Conservation (phyloP, 2,888 invertebrate genomes). For the Antitype chi region DNA sequence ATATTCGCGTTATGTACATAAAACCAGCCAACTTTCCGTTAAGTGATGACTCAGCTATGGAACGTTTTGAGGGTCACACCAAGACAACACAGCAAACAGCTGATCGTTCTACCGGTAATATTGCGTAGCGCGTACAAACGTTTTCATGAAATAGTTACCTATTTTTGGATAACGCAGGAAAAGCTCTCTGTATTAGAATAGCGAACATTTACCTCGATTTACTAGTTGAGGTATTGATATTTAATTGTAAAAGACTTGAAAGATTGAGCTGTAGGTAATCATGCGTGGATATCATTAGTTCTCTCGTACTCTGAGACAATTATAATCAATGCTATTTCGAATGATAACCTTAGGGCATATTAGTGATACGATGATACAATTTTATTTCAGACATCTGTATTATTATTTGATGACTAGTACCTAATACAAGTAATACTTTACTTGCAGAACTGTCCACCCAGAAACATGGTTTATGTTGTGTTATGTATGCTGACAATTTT, state of each 20-base stretch:
- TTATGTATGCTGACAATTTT: neutral
- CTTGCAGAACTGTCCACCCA: neutral
- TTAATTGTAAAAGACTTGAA: neutral
- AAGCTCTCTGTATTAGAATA: neutral
- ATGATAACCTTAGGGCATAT: slow-evolving; percentile 37
- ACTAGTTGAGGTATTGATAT: slow-evolving; percentile 17
- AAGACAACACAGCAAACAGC: slow-evolving; percentile 45
- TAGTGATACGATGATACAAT: slow-evolving; percentile 19
- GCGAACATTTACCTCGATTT: neutral
- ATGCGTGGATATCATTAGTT: slow-evolving; percentile 24
- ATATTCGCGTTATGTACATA: neutral
- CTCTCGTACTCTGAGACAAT: slow-evolving; percentile 14
- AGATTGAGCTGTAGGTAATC: slow-evolving; percentile 17
- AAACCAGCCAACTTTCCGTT: slow-evolving; percentile 15
- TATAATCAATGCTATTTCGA: slow-evolving; percentile 20
- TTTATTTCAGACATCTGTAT: slow-evolving; percentile 20
- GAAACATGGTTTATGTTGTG: neutral
- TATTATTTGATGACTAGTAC: neutral
- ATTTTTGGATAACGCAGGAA: slow-evolving; percentile 5
- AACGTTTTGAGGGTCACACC: slow-evolving; percentile 46
- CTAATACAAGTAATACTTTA: neutral
- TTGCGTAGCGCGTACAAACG: neutral
- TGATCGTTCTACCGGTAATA: slow-evolving; percentile 31
- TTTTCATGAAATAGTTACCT: neutral
- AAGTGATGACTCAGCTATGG: slow-evolving; percentile 46